Conservation (phyloP, 2,113 vertebrate genomes). For the Nycticorax nycticorax region DNA sequence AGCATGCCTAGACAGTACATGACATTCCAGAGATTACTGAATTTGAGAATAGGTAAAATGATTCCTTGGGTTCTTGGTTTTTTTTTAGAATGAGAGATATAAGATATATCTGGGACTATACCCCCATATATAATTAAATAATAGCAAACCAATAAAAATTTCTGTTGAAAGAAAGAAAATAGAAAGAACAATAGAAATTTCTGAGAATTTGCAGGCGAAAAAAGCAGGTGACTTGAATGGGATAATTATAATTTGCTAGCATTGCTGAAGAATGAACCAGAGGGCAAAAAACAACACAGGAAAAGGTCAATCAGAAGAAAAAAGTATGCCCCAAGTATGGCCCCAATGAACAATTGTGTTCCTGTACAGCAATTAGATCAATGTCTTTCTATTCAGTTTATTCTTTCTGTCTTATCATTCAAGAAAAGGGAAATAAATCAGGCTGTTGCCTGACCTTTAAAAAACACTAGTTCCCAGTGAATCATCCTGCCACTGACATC, state of each 20-base stretch:
- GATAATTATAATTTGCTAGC: background rate
- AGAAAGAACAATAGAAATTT: background rate
- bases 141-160: background rate
- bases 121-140: background rate
- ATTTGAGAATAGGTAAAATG: background rate
- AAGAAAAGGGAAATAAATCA: slow-evolving; percentile 47
- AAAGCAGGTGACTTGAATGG: background rate
- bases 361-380: background rate
- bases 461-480: background rate
- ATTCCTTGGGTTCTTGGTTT: background rate
- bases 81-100: background rate
- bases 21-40: background rate
- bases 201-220: background rate
- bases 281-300: background rate
- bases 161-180: background rate
- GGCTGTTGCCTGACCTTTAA: slow-evolving; percentile 24
- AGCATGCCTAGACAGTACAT: background rate
- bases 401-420: slow-evolving; percentile 11
- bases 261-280: background rate
- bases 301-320: slow-evolving; percentile 5
- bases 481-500: slow-evolving; percentile 6
- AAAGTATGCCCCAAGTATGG: background rate
- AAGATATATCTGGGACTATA: background rate
- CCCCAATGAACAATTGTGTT: background rate
- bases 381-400: slow-evolving; percentile 1